Evolutionary conservation across 2,888 invertebrate species (phyloP), one percentile per base, ranked within the genome.

Genomic region (Vesta saturnalis): DNA sequence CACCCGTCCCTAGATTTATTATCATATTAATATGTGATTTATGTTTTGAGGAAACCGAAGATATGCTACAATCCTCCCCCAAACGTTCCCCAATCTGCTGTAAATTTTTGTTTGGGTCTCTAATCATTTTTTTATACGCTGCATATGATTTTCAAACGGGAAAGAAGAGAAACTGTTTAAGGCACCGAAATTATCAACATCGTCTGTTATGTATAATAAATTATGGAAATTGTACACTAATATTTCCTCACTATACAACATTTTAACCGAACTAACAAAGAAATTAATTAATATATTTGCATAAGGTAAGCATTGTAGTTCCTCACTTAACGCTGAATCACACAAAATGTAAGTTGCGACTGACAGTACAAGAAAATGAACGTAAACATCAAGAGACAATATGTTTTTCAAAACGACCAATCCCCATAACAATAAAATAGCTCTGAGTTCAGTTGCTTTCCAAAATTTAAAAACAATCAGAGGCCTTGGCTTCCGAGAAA

Each of bases 201-300:
- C 49, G 14, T 18, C 49, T 18, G 18, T 10, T 49, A 16, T 16
- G 18, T 49, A 16, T 18, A 49, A 49, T 49, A 49, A 49, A 49
- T 49, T 49, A 49, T 49, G 49, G 18, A 49, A 49, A 49, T 49
- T 49, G 18, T 49, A 49, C 8, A 49, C 18, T 10, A 49, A 18
- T 12, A 49, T 15, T 18, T 49, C 18, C 15, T 18, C 18, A 49
- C 18, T 18, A 18, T 49, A 49, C 18, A n/a, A n/a, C n/a, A 6
- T 18, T 18, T 15, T 15, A 49, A 49, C 18, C 15, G 8, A 18
- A 5, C 18, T 49, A 18, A 49, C 18, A 49, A 49, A 49, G 15
- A 49, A 6, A 49, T 49, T 2, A 15, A 49, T 49, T 49, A 49
- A 49, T 18, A 15, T 18, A 49, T 49, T 49, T 49, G 15, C n/a